Conservation (phyloP, 2,888 invertebrate genomes). For the Xestia sexstrigata region DNA sequence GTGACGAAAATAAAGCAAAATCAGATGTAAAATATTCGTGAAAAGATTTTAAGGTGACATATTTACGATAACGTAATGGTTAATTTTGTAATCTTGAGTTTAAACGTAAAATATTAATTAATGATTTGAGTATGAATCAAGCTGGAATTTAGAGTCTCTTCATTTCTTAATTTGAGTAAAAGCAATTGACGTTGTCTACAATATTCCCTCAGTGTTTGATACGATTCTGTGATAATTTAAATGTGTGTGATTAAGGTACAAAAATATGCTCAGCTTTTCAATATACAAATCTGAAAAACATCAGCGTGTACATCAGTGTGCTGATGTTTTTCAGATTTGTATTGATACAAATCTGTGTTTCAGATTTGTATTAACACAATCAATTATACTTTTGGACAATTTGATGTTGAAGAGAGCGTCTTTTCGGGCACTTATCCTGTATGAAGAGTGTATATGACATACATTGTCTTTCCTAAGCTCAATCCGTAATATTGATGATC, state of each 20-base stretch:
- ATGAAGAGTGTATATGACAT: not conserved
- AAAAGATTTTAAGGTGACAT: not conserved
- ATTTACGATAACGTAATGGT: not conserved
- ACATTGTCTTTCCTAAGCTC: not conserved
- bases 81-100: conserved; percentile 12
- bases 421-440: not conserved
- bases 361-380: too few relatives aligned
- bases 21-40: not conserved
- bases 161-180: not conserved
- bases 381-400: not conserved
- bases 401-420: not conserved
- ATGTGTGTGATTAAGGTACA: not conserved
- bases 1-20: not conserved
- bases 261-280: not conserved
- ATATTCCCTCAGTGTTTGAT: not conserved
- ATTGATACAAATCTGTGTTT: too few relatives aligned
- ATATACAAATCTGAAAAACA: not conserved
- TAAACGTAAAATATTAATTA: not conserved
- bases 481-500: not conserved
- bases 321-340: too few relatives aligned
- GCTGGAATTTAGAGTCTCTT: not conserved
- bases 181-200: not conserved
- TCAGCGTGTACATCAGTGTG: too few relatives aligned
- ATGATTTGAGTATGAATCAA: not conserved
- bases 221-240: not conserved